Conservation (phyloP, 2,888 invertebrate species). For the Maniola hyperantus region DNA sequence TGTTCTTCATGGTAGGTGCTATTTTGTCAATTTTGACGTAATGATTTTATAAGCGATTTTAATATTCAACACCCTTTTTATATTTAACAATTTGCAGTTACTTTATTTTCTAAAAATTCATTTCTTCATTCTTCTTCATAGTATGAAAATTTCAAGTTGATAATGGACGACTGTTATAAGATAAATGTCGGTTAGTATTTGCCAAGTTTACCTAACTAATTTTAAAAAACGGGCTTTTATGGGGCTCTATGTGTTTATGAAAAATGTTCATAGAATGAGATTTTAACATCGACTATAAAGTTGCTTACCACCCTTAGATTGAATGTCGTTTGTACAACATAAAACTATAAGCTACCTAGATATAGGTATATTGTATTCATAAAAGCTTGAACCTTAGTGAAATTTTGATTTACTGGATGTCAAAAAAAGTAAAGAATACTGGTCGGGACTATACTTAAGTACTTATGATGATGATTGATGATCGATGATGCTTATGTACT, state of each 20-base stretch:
- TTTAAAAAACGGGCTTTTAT: neutral
- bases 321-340: too few species aligned
- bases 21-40: constrained; percentile 77
- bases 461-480: too few species aligned
- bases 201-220: neutral
- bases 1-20: constrained; percentile 60
- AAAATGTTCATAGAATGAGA: too few species aligned
- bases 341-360: too few species aligned
- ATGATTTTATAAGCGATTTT: constrained; percentile 76
- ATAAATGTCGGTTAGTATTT: constrained; percentile 64
- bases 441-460: too few species aligned
- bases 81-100: constrained; percentile 62
- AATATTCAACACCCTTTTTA: constrained; percentile 65
- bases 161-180: constrained; percentile 72
- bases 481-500: too few species aligned
- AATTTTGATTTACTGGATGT: too few species aligned
- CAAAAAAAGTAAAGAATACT: too few species aligned
- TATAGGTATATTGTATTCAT: too few species aligned
- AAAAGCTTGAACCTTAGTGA: too few species aligned
- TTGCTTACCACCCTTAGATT: too few species aligned
- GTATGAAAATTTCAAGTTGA: constrained; percentile 76
- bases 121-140: constrained; percentile 60
- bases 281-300: neutral
- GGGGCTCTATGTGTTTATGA: too few species aligned
- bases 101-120: constrained; percentile 63